phyloP scores from a whole-genome alignment of 2,888 invertebrate genomes.

The Oscheius onirici region DNA sequence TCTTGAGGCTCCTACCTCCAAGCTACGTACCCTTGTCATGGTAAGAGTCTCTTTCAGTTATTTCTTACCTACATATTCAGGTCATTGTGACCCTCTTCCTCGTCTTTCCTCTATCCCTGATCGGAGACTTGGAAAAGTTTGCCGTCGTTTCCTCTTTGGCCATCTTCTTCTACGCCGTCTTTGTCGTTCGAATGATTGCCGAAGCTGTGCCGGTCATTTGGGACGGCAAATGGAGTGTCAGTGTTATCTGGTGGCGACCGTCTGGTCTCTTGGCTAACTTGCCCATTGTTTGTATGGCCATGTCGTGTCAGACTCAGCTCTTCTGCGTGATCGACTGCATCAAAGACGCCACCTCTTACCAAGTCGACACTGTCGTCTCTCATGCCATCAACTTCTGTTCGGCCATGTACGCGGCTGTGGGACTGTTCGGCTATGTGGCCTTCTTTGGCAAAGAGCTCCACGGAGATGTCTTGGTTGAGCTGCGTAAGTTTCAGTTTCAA shows the following conservation, averaged over 20 bases:
- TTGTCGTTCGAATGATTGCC: slow-evolving; percentile 74
- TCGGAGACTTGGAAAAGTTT: slow-evolving; percentile 86
- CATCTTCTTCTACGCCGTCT: slow-evolving; percentile 88
- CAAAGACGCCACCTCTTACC: slow-evolving; percentile 76
- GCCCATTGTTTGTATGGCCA: slow-evolving; percentile 94
- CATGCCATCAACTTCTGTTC: slow-evolving; percentile 91
- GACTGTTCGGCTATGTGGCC: slow-evolving; percentile 79
- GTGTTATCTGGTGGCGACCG: slow-evolving; percentile 61
- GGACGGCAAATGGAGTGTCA: slow-evolving; percentile 56
- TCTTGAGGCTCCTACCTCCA: slow-evolving; percentile 57
- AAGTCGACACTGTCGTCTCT: slow-evolving; percentile 87
- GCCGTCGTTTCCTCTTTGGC: slow-evolving; percentile 77
- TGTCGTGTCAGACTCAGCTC: slow-evolving; percentile 92
- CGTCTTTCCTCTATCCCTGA: slow-evolving; percentile 86
- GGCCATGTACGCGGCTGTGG: slow-evolving; percentile 75
- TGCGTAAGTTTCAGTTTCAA: slow-evolving; percentile 75
- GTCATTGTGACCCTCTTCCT: slow-evolving; percentile 76
- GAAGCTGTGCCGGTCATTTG: slow-evolving; percentile 54
- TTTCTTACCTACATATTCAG: slow-evolving; percentile 36
- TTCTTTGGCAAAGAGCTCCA: slow-evolving; percentile 77
- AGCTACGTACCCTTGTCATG: slow-evolving; percentile 59
- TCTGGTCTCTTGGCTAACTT: slow-evolving; percentile 73
- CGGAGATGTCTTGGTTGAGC: slow-evolving; percentile 90
- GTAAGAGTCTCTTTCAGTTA: slow-evolving; percentile 23
- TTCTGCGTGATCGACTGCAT: slow-evolving; percentile 88